Evolutionary conservation across 2,888 invertebrate species (phyloP), one percentile per base, ranked within the genome.

Genomic region (Callimorpha dominula): DNA sequence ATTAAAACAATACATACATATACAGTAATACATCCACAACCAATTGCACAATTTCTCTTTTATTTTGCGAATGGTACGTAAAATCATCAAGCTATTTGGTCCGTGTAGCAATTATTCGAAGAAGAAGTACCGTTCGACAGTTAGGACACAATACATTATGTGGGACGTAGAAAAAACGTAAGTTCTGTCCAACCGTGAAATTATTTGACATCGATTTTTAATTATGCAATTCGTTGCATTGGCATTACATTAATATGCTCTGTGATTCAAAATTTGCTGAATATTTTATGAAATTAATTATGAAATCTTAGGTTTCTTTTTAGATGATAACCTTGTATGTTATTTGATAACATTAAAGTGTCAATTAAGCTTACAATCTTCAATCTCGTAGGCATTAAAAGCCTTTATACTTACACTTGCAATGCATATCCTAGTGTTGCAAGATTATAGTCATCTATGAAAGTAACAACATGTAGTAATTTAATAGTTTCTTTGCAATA

Each of bases 171-270:
- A 57, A 69, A 75, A 64, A 68, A 63, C 50, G 17, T 17, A 50
- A 71, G 50, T 73, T 63, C 43, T 75, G 75, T 77, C 68, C 74
- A 82, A 82, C 78, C 78, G 78, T 81, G 75, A 81, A 84, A 82
- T 81, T 64, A 70, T 72, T 72, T 81, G 81, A 79, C 81, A 83
- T 79, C 71, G 64, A 76, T 83, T 78, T 69, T 60, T 43, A 52
- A 65, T 84, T 79, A 84, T 46, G 82, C 75, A 84, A 80, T 57
- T 68, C 68, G 46, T 81, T 77, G 78, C 83, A 68, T 40, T 68
- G 71, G 11, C 69, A 60, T 70, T 66, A 74, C 60, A 63, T 75
- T 71, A 70, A 75, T 80, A 79, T 71, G 65, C 70, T 70, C 72
- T 68, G 75, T 69, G 43, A 65, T 65, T 54, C 43, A 65, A 65